These are phyloP conservation scores for Lordiphosa clarofinis DNA, from an alignment of 1,140 invertebrate species.

Conservation along the genomic window DNA sequence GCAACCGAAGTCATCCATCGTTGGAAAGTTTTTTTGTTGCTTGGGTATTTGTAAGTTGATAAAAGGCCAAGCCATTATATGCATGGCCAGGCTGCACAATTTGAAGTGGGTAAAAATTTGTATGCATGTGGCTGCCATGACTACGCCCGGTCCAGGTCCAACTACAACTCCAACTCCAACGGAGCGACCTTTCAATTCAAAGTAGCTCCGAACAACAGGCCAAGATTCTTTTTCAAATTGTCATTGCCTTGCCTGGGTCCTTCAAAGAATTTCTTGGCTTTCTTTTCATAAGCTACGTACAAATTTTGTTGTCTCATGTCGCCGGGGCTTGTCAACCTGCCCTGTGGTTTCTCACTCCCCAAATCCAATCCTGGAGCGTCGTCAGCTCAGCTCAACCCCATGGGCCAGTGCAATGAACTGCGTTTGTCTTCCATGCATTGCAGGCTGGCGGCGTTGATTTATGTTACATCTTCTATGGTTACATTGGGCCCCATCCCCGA, in stretches of 20 bases:
- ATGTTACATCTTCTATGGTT: slow-evolving; percentile 76
- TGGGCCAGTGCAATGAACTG: slow-evolving; percentile 69
- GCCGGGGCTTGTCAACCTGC: slow-evolving; percentile 70
- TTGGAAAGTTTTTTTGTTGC: slow-evolving; percentile 63
- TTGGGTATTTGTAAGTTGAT: slow-evolving; percentile 74
- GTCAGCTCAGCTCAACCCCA: slow-evolving; percentile 22
- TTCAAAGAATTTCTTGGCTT: slow-evolving; percentile 74
- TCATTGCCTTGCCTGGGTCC: slow-evolving; percentile 60
- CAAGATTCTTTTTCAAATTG: slow-evolving; percentile 65
- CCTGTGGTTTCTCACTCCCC: slow-evolving; percentile 37
- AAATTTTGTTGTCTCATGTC: slow-evolving; percentile 72
- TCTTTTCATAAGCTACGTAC: slow-evolving; percentile 42
- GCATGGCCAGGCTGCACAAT: slow-evolving; percentile 74
- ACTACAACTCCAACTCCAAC: slow-evolving; percentile 22
- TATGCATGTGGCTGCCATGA: slow-evolving; percentile 73
- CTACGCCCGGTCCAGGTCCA: slow-evolving; percentile 41
- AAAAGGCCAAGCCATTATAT: slow-evolving; percentile 76
- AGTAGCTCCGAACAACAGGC: slow-evolving; percentile 47
- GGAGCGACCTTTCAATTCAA: slow-evolving; percentile 70
- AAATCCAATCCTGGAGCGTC: slow-evolving; percentile 14
- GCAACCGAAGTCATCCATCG: slow-evolving; percentile 63
- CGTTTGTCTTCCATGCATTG: slow-evolving; percentile 42
- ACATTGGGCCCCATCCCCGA: slow-evolving; percentile 33
- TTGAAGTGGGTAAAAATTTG: slow-evolving; percentile 74
- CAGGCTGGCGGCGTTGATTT: slow-evolving; percentile 71